Conservation (phyloP, 2,797 vertebrate species). For the Aplochiton taeniatus region DNA sequence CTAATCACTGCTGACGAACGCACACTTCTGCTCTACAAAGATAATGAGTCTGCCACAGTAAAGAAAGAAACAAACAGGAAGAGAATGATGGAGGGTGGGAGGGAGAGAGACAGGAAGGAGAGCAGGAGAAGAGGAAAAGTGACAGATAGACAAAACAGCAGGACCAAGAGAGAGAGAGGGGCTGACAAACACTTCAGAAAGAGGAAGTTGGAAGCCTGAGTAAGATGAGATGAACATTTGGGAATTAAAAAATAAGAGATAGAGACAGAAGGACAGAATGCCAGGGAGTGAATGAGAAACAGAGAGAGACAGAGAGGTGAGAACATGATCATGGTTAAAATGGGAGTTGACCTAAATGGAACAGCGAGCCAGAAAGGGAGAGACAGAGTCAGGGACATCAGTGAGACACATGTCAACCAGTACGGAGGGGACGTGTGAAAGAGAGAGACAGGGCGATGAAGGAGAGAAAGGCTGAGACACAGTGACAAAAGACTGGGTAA, state of each 20-base stretch:
- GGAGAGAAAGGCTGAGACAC: slow-evolving; percentile 29
- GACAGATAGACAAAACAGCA: slow-evolving; percentile 59
- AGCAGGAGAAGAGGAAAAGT: slow-evolving; percentile 33
- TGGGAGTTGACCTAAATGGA: slow-evolving; percentile 67
- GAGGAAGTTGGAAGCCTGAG: no score
- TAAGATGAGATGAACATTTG: no score
- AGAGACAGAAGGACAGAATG: slow-evolving; percentile 61
- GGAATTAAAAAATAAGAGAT: slow-evolving; percentile 51
- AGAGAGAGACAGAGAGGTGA: not conserved
- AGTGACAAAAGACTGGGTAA: slow-evolving; percentile 11
- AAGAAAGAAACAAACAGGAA: slow-evolving; percentile 65
- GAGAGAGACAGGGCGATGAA: slow-evolving; percentile 51
- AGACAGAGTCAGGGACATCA: slow-evolving; percentile 61
- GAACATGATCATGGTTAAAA: slow-evolving; percentile 9
- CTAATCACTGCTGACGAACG: slow-evolving; percentile 73
- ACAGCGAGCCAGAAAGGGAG: slow-evolving; percentile 55
- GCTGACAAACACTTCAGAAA: no score
- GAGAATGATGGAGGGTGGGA: slow-evolving; percentile 41
- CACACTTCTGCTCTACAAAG: slow-evolving; percentile 65
- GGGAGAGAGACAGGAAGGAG: slow-evolving; percentile 30
- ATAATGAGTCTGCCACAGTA: slow-evolving; percentile 73
- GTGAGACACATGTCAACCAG: slow-evolving; percentile 63
- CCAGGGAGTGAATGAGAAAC: slow-evolving; percentile 2
- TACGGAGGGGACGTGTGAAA: slow-evolving; percentile 63
- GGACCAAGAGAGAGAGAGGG: no score